Percentiles rank a stretch among this genome's conserved stretches.
These are phyloP conservation scores for Jaculus jaculus DNA, from an alignment of 2,113 vertebrate species.

Conservation along the genomic window DNA sequence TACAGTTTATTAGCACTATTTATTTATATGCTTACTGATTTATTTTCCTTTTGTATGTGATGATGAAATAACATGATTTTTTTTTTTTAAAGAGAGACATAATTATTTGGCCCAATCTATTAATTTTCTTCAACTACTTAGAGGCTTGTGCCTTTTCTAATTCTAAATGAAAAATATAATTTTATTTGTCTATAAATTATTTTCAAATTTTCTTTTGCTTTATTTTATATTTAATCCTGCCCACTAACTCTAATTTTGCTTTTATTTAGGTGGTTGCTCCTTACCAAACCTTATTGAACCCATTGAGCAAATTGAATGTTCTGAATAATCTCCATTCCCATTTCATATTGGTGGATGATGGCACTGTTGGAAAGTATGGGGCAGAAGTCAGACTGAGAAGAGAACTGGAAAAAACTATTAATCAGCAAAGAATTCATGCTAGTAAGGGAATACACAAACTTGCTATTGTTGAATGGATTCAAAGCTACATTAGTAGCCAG, in stretches of 20 bases:
- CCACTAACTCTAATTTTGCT: conserved; percentile 67
- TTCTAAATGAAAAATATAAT: conserved; percentile 34
- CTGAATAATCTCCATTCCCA: conserved; percentile 98
- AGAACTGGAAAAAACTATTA: conserved; percentile 98
- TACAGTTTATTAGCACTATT: conserved; percentile 22
- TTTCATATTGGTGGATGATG: conserved; percentile 98
- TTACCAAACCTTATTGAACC: conserved; percentile 98
- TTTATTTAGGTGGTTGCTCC: conserved; percentile 93
- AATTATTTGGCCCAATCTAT: not conserved
- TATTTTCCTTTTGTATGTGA: not conserved
- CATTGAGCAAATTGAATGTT: conserved; percentile 97
- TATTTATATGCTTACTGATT: conserved; percentile 8
- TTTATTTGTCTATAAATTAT: conserved; percentile 8
- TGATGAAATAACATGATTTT: conserved; percentile 47
- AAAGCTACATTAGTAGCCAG: conserved; percentile 24
- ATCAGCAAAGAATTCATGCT: conserved; percentile 97
- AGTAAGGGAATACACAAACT: conserved; percentile 86
- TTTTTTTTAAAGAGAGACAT: not conserved
- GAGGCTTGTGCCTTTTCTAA: not conserved
- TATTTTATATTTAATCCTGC: conserved; percentile 24
- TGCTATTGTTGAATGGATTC: conserved; percentile 31
- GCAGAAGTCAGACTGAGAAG: conserved; percentile 94
- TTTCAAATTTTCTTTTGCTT: conserved; percentile 52
- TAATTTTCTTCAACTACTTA: not conserved
- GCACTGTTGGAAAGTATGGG: conserved; percentile 97